phyloP scores from a whole-genome alignment of 2,888 invertebrate species.

The Pelosia muscerda region DNA sequence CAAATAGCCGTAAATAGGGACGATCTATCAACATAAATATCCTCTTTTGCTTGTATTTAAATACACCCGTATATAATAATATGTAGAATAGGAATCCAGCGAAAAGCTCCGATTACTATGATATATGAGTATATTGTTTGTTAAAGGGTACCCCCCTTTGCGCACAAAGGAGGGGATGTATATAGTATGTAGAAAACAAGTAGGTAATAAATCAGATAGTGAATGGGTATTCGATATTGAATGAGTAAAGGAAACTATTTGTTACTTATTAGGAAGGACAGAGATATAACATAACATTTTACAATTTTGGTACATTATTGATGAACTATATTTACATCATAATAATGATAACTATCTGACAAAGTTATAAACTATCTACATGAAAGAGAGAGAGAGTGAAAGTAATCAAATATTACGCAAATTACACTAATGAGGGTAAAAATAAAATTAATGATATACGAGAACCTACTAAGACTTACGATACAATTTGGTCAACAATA shows the following conservation, averaged over 20 bases:
- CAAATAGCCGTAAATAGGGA: constrained; percentile 7
- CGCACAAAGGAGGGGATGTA: constrained; percentile 2
- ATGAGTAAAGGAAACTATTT: background rate
- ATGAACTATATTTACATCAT: no score
- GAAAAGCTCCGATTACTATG: constrained; percentile 10
- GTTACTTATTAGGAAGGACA: background rate
- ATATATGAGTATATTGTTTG: constrained; percentile 11
- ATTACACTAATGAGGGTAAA: no score
- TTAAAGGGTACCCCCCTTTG: constrained; percentile 9
- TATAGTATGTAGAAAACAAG: constrained; percentile 6
- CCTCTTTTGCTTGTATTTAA: constrained; percentile 2
- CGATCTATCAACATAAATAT: constrained; percentile 11
- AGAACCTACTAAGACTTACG: no score
- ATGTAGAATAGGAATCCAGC: constrained; percentile 3
- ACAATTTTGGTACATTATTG: background rate
- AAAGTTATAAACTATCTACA: background rate
- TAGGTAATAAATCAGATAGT: constrained; percentile 6
- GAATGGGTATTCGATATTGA: background rate
- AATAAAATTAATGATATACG: no score
- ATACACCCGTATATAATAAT: background rate
- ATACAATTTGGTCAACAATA: no score
- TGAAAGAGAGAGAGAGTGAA: no score
- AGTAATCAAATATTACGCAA: no score
- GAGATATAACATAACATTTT: background rate
- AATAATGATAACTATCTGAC: background rate